Conservation (phyloP, 2,113 vertebrate species). For the Cephalopholis sonnerati region DNA sequence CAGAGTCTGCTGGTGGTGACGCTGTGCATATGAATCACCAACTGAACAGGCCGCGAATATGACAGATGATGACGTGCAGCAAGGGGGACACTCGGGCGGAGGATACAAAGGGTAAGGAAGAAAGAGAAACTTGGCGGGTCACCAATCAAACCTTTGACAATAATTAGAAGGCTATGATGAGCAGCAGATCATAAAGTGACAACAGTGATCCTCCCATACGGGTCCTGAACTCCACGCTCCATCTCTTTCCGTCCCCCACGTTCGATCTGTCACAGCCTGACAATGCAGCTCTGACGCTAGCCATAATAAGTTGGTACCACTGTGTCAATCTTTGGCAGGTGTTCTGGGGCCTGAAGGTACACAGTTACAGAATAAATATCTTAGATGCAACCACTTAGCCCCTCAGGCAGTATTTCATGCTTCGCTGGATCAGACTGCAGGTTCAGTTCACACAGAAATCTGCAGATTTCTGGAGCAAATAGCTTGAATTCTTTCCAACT, state of each 20-base stretch:
- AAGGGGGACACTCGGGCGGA: constrained; percentile 40
- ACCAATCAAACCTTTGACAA: constrained; percentile 56
- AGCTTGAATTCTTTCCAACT: background rate
- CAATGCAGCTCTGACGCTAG: constrained; percentile 56
- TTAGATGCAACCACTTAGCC: constrained; percentile 65
- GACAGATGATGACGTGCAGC: constrained; percentile 62
- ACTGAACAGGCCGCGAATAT: constrained; percentile 49
- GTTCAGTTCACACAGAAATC: constrained; percentile 28
- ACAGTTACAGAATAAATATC: constrained; percentile 63
- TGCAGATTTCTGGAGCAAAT: constrained; percentile 36
- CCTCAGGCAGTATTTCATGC: constrained; percentile 57
- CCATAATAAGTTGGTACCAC: constrained; percentile 61
- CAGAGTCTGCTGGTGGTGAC: constrained; percentile 46
- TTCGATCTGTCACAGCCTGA: constrained; percentile 40
- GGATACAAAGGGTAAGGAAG: constrained; percentile 23
- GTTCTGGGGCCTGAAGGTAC: constrained; percentile 50
- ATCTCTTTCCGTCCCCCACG: background rate
- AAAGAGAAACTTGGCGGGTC: constrained; percentile 25
- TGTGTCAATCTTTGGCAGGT: constrained; percentile 67
- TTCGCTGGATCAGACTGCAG: constrained; percentile 43
- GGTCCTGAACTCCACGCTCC: constrained; percentile 13
- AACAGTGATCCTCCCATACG: constrained; percentile 33
- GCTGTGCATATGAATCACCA: constrained; percentile 62
- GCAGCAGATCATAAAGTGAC: constrained; percentile 52
- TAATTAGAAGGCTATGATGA: constrained; percentile 33